Evolutionary conservation across 1,140 invertebrate genomes (phyloP).

Genomic region (Mizuhopecten yessoensis): DNA sequence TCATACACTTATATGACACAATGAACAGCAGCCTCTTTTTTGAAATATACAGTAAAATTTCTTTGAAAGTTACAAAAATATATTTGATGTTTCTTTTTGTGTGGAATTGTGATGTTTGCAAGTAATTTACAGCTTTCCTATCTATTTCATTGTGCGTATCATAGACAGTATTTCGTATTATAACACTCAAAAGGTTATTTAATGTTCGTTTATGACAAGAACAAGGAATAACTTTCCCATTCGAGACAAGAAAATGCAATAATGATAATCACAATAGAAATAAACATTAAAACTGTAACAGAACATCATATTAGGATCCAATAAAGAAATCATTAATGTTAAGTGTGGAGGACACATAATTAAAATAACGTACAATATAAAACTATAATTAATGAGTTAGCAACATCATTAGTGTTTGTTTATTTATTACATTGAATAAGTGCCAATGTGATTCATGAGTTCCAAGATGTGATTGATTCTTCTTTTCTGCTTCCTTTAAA

Average conservation of each 20-base stretch:
- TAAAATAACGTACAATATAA: background rate
- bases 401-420: background rate
- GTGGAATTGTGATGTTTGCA: background rate
- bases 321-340: background rate
- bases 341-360: background rate
- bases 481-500: too few relatives aligned
- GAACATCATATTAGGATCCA: background rate
- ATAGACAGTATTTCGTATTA: background rate
- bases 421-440: background rate
- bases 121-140: background rate
- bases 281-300: background rate
- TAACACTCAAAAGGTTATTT: background rate
- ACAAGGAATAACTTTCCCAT: background rate
- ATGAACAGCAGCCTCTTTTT: background rate
- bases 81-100: background rate
- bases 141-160: background rate
- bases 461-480: too few relatives aligned
- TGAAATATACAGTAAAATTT: background rate
- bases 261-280: background rate
- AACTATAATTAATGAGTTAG: too few relatives aligned
- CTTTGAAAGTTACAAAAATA: background rate
- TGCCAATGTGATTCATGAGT: background rate
- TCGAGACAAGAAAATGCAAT: background rate
- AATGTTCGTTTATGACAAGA: background rate
- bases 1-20: background rate